These are phyloP conservation scores for Esox masquinongy DNA, from an alignment of 2,797 vertebrate genomes.

Conservation along the genomic window DNA sequence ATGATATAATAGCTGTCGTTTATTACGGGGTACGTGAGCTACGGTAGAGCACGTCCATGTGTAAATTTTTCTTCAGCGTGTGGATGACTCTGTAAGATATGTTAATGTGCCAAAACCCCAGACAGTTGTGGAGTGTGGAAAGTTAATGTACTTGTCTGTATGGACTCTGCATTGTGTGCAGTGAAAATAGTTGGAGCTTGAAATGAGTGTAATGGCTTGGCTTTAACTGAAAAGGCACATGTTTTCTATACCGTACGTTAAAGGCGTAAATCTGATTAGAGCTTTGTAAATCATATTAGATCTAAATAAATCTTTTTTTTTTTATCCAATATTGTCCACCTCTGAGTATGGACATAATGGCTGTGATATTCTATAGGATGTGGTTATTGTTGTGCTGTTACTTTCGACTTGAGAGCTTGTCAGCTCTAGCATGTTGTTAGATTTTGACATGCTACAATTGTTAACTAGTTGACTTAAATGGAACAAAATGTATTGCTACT, in stretches of 20 bases:
- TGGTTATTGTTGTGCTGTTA: slow-evolving; percentile 17
- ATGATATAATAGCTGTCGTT: slow-evolving; percentile 58
- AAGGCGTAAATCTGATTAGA: slow-evolving; percentile 23
- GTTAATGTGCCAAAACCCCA: slow-evolving; percentile 68
- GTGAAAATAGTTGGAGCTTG: neutral
- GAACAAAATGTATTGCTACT: slow-evolving; percentile 3
- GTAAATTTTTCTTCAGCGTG: slow-evolving; percentile 33
- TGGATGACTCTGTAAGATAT: slow-evolving; percentile 43
- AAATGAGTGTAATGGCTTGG: neutral
- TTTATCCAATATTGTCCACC: slow-evolving; percentile 16
- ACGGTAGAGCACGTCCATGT: slow-evolving; percentile 40
- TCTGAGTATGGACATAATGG: slow-evolving; percentile 20
- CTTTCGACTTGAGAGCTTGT: slow-evolving; percentile 2
- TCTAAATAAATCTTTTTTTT: slow-evolving; percentile 3
- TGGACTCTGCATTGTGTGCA: slow-evolving; percentile 13
- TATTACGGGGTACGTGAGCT: slow-evolving; percentile 56
- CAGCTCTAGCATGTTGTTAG: slow-evolving; percentile 21
- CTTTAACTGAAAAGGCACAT: slow-evolving; percentile 5
- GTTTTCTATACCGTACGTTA: slow-evolving; percentile 19
- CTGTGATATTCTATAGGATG: slow-evolving; percentile 31
- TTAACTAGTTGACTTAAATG: slow-evolving; percentile 11
- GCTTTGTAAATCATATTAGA: slow-evolving; percentile 14
- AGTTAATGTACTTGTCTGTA: slow-evolving; percentile 35
- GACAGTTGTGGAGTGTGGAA: slow-evolving; percentile 27
- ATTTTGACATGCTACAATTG: slow-evolving; percentile 22